Evolutionary conservation across 2,797 vertebrate genomes (phyloP).

Genomic region (Pteronotus mesoamericanus): DNA sequence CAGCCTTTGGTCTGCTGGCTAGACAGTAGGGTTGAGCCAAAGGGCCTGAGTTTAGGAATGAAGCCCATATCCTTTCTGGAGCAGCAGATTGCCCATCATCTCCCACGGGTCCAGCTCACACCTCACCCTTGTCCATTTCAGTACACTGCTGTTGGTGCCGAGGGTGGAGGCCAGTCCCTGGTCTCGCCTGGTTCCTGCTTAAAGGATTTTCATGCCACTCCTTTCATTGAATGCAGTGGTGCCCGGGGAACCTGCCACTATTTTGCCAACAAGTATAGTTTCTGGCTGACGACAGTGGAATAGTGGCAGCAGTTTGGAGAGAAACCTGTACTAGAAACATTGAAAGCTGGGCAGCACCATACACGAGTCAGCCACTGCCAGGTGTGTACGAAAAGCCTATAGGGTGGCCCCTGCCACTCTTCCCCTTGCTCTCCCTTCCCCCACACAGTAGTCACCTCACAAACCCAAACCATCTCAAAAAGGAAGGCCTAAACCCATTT

Average conservation of each 20-base stretch:
- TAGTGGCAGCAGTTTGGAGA: constrained; percentile 85
- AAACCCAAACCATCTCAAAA: neutral
- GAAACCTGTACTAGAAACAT: constrained; percentile 85
- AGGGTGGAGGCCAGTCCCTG: constrained; percentile 95
- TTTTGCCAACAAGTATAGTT: constrained; percentile 97
- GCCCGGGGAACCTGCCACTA: constrained; percentile 93
- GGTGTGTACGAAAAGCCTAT: constrained; percentile 97
- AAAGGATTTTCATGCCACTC: constrained; percentile 95
- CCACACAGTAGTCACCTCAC: constrained; percentile 38
- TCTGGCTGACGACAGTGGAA: constrained; percentile 95
- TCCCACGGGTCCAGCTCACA: neutral
- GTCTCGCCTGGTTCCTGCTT: constrained; percentile 96
- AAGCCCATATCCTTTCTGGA: neutral
- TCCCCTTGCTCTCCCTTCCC: neutral
- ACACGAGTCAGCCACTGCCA: constrained; percentile 93
- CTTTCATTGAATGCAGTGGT: constrained; percentile 96
- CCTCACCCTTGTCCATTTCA: constrained; percentile 67
- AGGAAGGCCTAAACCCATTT: constrained; percentile 14
- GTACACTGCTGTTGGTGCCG: constrained; percentile 93
- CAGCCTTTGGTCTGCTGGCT: neutral
- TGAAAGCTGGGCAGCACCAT: constrained; percentile 92
- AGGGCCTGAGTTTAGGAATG: neutral
- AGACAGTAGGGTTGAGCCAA: neutral
- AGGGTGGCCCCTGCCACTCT: constrained; percentile 61
- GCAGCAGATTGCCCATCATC: neutral